These are phyloP conservation scores for Rambutsinella grinnellia DNA, from an alignment of 2,888 invertebrate genomes.

Conservation along the genomic window DNA sequence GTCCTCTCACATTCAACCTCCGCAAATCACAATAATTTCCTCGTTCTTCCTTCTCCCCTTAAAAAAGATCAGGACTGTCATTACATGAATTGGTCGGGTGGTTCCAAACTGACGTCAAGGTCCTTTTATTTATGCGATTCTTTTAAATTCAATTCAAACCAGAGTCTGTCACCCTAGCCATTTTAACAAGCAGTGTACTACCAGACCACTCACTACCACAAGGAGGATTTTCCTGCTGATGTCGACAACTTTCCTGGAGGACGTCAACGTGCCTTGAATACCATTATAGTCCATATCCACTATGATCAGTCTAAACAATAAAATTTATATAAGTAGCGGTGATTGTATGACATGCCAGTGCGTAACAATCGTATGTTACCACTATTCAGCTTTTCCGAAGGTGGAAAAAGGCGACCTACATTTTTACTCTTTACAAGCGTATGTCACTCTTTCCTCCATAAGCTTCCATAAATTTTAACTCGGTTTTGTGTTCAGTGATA, in stretches of 20 bases:
- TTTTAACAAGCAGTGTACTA: too few relatives aligned
- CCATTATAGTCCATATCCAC: not conserved
- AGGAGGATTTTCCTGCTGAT: not conserved
- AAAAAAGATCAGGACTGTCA: too few relatives aligned
- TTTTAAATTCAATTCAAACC: too few relatives aligned
- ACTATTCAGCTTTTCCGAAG: not conserved
- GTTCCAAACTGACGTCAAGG: too few relatives aligned
- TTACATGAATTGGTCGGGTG: too few relatives aligned
- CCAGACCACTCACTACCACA: not conserved
- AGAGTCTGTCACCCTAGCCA: too few relatives aligned
- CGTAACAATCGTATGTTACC: not conserved
- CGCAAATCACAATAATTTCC: too few relatives aligned
- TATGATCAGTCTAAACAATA: not conserved
- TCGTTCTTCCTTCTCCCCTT: too few relatives aligned
- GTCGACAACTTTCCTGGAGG: not conserved
- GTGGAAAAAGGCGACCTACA: constrained; percentile 15
- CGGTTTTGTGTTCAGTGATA: not conserved
- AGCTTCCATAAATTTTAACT: not conserved
- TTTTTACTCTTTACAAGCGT: not conserved
- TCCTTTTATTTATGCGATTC: too few relatives aligned
- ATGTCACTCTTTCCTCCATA: not conserved
- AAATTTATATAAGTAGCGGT: not conserved
- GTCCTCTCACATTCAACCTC: too few relatives aligned
- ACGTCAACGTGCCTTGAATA: not conserved
- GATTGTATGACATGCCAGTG: not conserved